phyloP scores from a whole-genome alignment of 2,888 invertebrate genomes.

The Bellardia pandia region DNA sequence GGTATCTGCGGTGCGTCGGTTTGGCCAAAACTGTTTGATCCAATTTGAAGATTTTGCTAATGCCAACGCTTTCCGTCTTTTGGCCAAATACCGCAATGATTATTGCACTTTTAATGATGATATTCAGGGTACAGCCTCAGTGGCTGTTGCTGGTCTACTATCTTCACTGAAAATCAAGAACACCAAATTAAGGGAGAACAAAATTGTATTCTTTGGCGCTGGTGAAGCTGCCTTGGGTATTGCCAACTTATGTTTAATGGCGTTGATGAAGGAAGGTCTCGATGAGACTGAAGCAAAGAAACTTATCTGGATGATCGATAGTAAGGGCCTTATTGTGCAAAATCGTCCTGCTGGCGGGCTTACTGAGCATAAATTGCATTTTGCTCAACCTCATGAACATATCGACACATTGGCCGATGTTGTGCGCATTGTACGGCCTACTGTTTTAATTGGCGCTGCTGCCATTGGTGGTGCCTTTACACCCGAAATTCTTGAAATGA shows the following conservation, averaged over 20 bases:
- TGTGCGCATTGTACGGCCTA: conserved; percentile 92
- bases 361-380: conserved; percentile 91
- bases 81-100: conserved; percentile 94
- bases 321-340: conserved; percentile 96
- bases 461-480: conserved; percentile 97
- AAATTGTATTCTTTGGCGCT: conserved; percentile 97
- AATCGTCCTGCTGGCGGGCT: conserved; percentile 93
- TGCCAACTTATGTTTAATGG: conserved; percentile 95
- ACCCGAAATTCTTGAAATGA: conserved; percentile 91
- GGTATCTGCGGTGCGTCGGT: conserved; percentile 93
- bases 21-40: conserved; percentile 93
- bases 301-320: conserved; percentile 98
- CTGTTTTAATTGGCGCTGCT: conserved; percentile 96
- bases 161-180: conserved; percentile 94
- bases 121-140: conserved; percentile 98
- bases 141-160: conserved; percentile 96
- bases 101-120: conserved; percentile 99
- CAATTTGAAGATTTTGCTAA: conserved; percentile 99
- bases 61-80: conserved; percentile 96
- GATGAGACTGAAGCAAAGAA: conserved; percentile 89
- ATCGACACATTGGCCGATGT: conserved; percentile 92
- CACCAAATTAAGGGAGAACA: conserved; percentile 92
- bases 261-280: conserved; percentile 94
- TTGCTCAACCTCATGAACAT: conserved; percentile 91
- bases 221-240: conserved; percentile 99